A percentile compares a stretch with the other conserved stretches of the same genome.
Conservation (phyloP, 2,113 vertebrate species). For the Brachyistius frenatus region DNA sequence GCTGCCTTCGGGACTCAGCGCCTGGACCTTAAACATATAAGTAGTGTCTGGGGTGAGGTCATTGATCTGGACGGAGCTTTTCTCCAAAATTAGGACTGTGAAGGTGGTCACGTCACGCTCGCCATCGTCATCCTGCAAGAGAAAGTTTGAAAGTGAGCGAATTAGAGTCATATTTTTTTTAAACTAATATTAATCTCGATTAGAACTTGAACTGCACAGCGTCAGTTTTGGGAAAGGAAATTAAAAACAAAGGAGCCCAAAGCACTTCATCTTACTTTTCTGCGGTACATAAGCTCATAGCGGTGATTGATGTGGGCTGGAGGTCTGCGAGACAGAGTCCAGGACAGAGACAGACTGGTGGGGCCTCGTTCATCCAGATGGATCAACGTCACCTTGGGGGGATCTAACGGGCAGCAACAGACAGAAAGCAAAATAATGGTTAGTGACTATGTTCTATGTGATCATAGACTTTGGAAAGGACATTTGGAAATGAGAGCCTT, state of each 20-base stretch:
- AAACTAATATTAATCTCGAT: neutral
- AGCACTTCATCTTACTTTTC: conserved; percentile 87
- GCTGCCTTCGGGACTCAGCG: conserved; percentile 86
- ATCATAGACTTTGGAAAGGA: conserved; percentile 58
- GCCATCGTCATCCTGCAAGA: conserved; percentile 72
- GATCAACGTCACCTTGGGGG: conserved; percentile 91
- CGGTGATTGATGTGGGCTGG: conserved; percentile 87
- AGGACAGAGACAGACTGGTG: conserved; percentile 90
- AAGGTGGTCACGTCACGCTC: conserved; percentile 94
- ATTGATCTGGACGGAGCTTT: conserved; percentile 86
- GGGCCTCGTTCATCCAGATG: conserved; percentile 87
- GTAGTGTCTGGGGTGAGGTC: conserved; percentile 88
- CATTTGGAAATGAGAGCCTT: conserved; percentile 64
- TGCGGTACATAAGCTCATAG: conserved; percentile 96
- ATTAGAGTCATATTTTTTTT: neutral
- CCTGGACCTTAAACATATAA: conserved; percentile 93
- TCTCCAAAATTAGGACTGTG: conserved; percentile 91
- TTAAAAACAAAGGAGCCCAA: conserved; percentile 20
- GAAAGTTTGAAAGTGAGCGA: neutral
- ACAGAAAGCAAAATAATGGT: conserved; percentile 72
- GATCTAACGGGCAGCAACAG: conserved; percentile 81
- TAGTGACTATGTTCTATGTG: conserved; percentile 48
- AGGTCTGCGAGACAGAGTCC: conserved; percentile 88
- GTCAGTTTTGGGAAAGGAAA: neutral
- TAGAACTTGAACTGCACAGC: neutral